These are phyloP conservation scores for Leptopilina boulardi DNA, from an alignment of 1,140 invertebrate species.

Conservation along the genomic window DNA sequence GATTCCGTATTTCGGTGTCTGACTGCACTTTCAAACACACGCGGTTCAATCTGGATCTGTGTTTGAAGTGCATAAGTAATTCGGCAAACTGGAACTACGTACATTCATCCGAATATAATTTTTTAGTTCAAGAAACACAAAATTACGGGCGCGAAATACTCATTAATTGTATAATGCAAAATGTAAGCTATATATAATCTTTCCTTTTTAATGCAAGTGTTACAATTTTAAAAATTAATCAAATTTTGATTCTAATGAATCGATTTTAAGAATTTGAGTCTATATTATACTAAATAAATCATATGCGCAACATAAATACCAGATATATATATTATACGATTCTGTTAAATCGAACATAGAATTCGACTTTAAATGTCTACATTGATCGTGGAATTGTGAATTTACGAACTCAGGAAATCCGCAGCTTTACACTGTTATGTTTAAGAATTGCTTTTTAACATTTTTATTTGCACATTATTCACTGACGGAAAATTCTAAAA, in stretches of 20 bases:
- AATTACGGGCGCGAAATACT: background rate
- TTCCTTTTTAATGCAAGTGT: too few species aligned
- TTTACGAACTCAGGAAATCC: background rate
- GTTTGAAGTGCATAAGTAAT: slow-evolving; percentile 32
- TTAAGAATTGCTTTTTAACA: background rate
- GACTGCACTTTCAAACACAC: slow-evolving; percentile 29
- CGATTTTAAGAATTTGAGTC: too few species aligned
- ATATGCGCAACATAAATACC: too few species aligned
- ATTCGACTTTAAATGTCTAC: too few species aligned
- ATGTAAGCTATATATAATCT: background rate
- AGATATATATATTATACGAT: too few species aligned
- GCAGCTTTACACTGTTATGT: background rate
- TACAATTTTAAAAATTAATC: too few species aligned
- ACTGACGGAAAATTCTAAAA: background rate
- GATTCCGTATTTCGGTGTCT: slow-evolving; percentile 33
- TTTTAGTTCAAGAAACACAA: background rate
- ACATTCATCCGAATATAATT: slow-evolving; percentile 9
- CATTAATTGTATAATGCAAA: background rate
- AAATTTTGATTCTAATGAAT: too few species aligned
- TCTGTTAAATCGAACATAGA: too few species aligned
- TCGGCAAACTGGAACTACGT: slow-evolving; percentile 9
- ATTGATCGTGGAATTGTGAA: too few species aligned
- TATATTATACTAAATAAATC: too few species aligned
- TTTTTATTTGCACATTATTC: slow-evolving; percentile 2
- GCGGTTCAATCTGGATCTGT: slow-evolving; percentile 31